A percentile compares a stretch with the other conserved stretches of the same genome.
Evolutionary conservation across 2,797 vertebrate genomes (phyloP).

Genomic region (Mionectes olivaceus): DNA sequence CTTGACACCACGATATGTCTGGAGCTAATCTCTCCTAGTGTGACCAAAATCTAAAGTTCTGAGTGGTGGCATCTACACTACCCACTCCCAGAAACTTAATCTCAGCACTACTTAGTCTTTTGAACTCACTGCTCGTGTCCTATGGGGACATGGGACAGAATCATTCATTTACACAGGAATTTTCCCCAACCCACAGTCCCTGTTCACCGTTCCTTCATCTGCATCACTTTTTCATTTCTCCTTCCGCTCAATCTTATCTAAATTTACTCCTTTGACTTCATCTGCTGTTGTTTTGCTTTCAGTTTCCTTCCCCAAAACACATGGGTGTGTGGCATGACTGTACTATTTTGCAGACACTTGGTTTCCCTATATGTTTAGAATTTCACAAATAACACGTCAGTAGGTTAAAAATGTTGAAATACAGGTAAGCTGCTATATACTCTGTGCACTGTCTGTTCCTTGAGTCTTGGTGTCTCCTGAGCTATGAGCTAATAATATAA

Average conservation of each 20-base stretch:
- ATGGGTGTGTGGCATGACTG: background rate
- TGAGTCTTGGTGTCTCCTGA: background rate
- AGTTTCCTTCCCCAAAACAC: background rate
- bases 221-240: background rate
- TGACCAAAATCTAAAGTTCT: background rate
- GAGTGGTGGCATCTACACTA: background rate
- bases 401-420: background rate
- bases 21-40: background rate
- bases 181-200: background rate
- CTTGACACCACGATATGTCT: background rate
- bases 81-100: background rate
- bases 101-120: background rate
- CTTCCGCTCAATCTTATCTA: background rate
- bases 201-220: background rate
- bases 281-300: background rate
- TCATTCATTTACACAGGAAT: background rate
- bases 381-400: background rate
- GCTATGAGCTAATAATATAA: slow-evolving; percentile 39
- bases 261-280: background rate
- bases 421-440: background rate
- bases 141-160: background rate
- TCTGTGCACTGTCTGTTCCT: background rate
- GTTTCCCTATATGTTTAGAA: background rate
- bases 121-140: background rate
- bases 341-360: background rate